phyloP scores from a whole-genome alignment of 2,797 vertebrate species.

The Gymnocypris eckloni region DNA sequence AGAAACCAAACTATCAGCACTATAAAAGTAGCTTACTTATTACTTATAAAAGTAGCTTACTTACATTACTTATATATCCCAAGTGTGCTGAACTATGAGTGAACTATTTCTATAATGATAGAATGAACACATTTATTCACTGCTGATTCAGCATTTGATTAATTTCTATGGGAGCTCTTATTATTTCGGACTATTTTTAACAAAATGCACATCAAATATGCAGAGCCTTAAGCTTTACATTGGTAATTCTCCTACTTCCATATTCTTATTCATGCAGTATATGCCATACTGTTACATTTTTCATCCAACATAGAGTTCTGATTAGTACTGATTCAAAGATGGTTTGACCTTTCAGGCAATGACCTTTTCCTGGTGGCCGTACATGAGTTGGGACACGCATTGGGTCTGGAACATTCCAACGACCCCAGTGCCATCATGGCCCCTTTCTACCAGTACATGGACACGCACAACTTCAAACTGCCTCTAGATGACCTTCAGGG shows the following conservation, averaged over 20 bases:
- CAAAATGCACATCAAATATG: slow-evolving; percentile 13
- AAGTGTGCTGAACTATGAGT: slow-evolving; percentile 15
- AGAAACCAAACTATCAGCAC: background rate
- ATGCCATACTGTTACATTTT: background rate
- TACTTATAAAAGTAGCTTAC: background rate
- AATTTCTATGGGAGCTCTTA: background rate
- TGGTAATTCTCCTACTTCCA: slow-evolving; percentile 1
- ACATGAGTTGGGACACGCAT: slow-evolving; percentile 91
- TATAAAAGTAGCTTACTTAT: background rate
- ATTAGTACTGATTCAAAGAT: background rate
- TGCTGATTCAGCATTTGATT: slow-evolving; percentile 25
- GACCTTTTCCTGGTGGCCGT: slow-evolving; percentile 96
- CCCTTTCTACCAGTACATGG: slow-evolving; percentile 99
- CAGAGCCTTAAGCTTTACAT: background rate
- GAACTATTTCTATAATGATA: slow-evolving; percentile 21
- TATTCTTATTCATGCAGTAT: background rate
- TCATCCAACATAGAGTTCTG: background rate
- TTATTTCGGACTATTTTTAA: slow-evolving; percentile 8
- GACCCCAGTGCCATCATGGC: slow-evolving; percentile 98
- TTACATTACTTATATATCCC: background rate
- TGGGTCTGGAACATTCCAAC: slow-evolving; percentile 95
- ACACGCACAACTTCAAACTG: slow-evolving; percentile 97
- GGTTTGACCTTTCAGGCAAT: slow-evolving; percentile 79
- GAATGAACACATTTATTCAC: slow-evolving; percentile 9
- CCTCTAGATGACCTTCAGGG: slow-evolving; percentile 96